Evolutionary conservation across 2,888 invertebrate species (phyloP), one percentile per base, ranked within the genome.

Genomic region (Acanthosepion pharaonis): DNA sequence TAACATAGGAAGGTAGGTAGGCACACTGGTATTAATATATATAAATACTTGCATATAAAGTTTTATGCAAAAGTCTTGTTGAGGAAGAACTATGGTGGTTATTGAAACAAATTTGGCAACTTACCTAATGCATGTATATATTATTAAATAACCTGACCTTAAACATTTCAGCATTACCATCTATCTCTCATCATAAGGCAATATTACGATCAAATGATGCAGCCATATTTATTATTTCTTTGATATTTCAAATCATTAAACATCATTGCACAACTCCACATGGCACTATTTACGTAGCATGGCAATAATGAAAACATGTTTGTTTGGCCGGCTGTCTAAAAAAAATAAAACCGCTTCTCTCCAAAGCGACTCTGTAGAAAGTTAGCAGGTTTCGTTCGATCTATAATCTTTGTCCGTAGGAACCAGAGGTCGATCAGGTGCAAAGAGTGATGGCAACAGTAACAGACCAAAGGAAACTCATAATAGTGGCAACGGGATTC

Each of bases 371-470:
- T 78, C 78, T 78, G n/a, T n/a, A n/a, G n/a, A 78, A 78, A 78
- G n/a, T 78, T 78, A 78, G 78, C 78, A 78, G 78, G 78, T 78
- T 78, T 78, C 78, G 78, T 78, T n/a, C 78, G 5, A 78, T n/a
- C 78, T 78, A 78, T 78, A 78, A 78, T 78, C 78, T 78, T 78
- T 78, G 78, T 78, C 78, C 78, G 78, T 78, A 78, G 78, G 78
- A 78, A 78, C 78, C n/a, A 78, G 78, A 78, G 78, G 78, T 78
- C 78, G 78, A 78, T 78, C 78, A 78, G 78, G 78, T 78, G 78
- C 78, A 78, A 78, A 33, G n/a, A 78, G 33, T 78, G n/a, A n/a
- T 5, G 78, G 78, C n/a, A 78, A 78, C 78, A 11, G 78, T 78
- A 33, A n/a, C 78, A 78, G 78, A 78, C 78, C 33, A 78, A 78